phyloP scores from a whole-genome alignment of 2,888 invertebrate genomes.

The Ectemnius continuus region DNA sequence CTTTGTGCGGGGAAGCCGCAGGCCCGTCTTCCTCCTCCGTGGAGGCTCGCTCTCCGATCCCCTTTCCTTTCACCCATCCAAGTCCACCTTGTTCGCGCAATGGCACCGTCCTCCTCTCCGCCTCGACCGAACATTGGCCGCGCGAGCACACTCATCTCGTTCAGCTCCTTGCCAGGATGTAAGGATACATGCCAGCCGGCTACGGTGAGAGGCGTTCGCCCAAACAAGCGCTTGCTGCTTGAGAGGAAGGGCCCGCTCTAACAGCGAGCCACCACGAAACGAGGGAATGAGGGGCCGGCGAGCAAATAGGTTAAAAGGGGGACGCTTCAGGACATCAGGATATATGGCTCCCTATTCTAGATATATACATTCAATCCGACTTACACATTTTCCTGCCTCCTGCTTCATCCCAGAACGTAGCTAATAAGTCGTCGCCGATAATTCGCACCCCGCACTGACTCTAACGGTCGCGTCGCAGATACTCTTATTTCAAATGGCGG shows the following conservation, averaged over 20 bases:
- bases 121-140: constrained; percentile 33
- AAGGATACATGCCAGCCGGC: constrained; percentile 29
- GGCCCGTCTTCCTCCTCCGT: constrained; percentile 62
- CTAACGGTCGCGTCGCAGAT: no score
- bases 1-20: constrained; percentile 62
- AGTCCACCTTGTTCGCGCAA: constrained; percentile 32
- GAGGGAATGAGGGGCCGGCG: constrained; percentile 40
- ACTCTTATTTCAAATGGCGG: no score
- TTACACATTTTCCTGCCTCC: constrained; percentile 58
- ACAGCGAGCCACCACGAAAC: constrained; percentile 25
- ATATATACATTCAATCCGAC: constrained; percentile 49
- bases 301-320: constrained; percentile 62
- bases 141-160: constrained; percentile 62
- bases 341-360: constrained; percentile 62
- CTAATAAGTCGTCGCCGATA: no score
- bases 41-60: constrained; percentile 36
- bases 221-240: constrained; percentile 40
- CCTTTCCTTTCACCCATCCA: constrained; percentile 20
- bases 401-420: constrained; percentile 15
- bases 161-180: constrained; percentile 48
- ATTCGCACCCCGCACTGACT: no score
- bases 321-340: constrained; percentile 62
- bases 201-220: constrained; percentile 15
- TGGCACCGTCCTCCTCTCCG: constrained; percentile 17
- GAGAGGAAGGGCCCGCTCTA: constrained; percentile 19